These are phyloP conservation scores for Euschistus heros DNA, from an alignment of 1,140 invertebrate species.

Conservation along the genomic window DNA sequence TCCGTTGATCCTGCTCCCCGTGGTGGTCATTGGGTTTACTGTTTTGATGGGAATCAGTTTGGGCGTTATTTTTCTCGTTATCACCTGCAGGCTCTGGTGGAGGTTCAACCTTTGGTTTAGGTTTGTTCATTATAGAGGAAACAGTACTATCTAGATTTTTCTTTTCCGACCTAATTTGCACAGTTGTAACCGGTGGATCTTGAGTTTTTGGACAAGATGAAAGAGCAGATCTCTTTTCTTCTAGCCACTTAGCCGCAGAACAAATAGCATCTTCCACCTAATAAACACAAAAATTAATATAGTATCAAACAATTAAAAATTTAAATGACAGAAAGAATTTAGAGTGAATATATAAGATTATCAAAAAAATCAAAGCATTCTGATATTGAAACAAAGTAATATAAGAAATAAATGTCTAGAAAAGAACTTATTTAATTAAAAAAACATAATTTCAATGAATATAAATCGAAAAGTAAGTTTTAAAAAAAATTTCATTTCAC, in stretches of 20 bases:
- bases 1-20: constrained; percentile 41
- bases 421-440: too few species aligned
- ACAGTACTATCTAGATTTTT: constrained; percentile 58
- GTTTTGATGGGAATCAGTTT: constrained; percentile 33
- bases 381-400: too few species aligned
- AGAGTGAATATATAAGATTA: too few species aligned
- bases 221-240: constrained; percentile 37
- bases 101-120: constrained; percentile 48
- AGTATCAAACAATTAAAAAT: too few species aligned
- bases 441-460: too few species aligned
- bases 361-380: too few species aligned
- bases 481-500: too few species aligned
- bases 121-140: constrained; percentile 69
- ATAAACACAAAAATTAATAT: background rate
- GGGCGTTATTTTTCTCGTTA: constrained; percentile 32
- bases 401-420: too few species aligned
- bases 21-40: constrained; percentile 35
- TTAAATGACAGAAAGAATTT: too few species aligned
- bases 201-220: constrained; percentile 47
- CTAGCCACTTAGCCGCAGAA: constrained; percentile 37
- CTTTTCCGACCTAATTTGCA: constrained; percentile 61
- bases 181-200: constrained; percentile 60
- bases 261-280: constrained; percentile 35
- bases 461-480: too few species aligned
- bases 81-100: constrained; percentile 36